A percentile compares a stretch with the other conserved stretches of the same genome.
phyloP scores from a whole-genome alignment of 2,113 vertebrate species.

The Regulus satrapa region DNA sequence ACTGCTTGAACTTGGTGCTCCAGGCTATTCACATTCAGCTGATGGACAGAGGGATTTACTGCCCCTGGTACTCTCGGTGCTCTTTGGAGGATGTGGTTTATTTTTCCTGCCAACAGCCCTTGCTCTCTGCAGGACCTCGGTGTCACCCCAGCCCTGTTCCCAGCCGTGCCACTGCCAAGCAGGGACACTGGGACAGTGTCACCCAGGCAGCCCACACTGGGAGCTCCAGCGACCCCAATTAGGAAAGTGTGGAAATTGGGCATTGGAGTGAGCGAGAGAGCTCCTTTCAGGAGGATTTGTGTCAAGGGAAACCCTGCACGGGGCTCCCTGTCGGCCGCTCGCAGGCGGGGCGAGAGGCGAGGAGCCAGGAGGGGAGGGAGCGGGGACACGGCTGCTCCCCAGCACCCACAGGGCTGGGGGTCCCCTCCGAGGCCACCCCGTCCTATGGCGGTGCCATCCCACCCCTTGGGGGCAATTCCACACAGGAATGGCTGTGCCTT shows the following conservation, averaged over 20 bases:
- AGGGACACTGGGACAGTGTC: background rate
- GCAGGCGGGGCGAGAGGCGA: accelerated
- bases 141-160: background rate
- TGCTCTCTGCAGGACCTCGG: background rate
- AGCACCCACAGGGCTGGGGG: accelerated
- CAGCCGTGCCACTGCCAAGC: background rate
- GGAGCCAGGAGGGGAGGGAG: background rate
- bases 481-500: accelerated
- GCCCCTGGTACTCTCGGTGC: background rate
- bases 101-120: background rate
- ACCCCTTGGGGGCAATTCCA: background rate
- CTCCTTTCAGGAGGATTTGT: background rate
- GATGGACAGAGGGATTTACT: background rate
- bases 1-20: background rate
- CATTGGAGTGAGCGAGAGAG: background rate
- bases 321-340: accelerated
- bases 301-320: background rate
- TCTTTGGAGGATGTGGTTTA: background rate
- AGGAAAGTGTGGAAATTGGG: background rate
- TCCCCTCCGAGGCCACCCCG: background rate
- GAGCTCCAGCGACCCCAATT: background rate
- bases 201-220: background rate
- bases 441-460: accelerated
- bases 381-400: accelerated
- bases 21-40: background rate